Conservation (phyloP, 2,888 invertebrate species). For the Dinocampus coccinellae region DNA sequence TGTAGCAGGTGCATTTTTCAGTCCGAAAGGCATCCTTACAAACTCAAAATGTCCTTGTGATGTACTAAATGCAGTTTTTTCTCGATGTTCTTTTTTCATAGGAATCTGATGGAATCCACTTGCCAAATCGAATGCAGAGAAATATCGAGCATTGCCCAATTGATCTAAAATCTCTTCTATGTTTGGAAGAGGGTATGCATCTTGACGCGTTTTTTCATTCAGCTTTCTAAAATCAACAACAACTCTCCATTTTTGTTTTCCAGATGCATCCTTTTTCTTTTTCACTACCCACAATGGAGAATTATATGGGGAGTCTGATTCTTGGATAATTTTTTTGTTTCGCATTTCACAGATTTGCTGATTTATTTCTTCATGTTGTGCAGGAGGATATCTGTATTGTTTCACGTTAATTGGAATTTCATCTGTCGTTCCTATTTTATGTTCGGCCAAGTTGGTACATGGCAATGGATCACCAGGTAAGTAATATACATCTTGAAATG, state of each 20-base stretch:
- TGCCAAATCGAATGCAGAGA: constrained; percentile 48
- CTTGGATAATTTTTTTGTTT: not conserved
- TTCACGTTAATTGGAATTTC: constrained; percentile 7
- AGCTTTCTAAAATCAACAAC: constrained; percentile 23
- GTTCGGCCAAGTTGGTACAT: not conserved
- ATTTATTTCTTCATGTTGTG: constrained; percentile 12
- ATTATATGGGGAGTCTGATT: constrained; percentile 29
- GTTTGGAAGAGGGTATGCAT: constrained; percentile 34
- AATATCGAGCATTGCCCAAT: constrained; percentile 45
- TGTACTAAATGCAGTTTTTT: constrained; percentile 34
- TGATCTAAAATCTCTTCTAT: constrained; percentile 44
- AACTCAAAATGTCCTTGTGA: constrained; percentile 33
- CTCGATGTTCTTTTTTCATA: constrained; percentile 24
- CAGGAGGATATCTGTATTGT: constrained; percentile 30
- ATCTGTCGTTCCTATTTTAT: not conserved
- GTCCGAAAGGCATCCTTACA: constrained; percentile 35
- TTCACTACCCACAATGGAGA: constrained; percentile 31
- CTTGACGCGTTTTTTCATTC: constrained; percentile 31
- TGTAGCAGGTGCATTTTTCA: too few relatives aligned
- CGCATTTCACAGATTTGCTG: not conserved
- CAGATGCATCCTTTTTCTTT: constrained; percentile 26
- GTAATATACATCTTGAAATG: constrained; percentile 10
- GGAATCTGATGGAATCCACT: constrained; percentile 51
- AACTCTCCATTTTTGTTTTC: constrained; percentile 33
- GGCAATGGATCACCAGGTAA: not conserved